Percentiles rank a stretch among this genome's conserved stretches.
These are phyloP conservation scores for Scelioninae gen. 1 DNA, from an alignment of 2,888 invertebrate genomes.

Conservation along the genomic window DNA sequence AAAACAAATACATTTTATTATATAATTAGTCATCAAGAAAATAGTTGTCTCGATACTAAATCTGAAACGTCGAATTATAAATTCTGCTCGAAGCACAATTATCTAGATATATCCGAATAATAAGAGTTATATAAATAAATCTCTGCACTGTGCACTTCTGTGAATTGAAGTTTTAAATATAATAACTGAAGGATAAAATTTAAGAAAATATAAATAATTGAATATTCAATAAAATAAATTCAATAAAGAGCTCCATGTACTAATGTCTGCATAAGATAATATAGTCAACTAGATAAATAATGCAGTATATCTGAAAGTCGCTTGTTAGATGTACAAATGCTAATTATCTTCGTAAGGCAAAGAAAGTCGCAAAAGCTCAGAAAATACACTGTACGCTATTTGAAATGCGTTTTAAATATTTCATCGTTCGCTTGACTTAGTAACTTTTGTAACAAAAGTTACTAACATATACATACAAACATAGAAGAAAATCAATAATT, in stretches of 20 bases:
- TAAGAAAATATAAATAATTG: not conserved
- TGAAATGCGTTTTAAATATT: constrained; percentile 27
- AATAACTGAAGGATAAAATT: constrained; percentile 2
- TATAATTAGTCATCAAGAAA: not conserved
- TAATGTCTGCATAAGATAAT: constrained; percentile 61
- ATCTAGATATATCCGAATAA: constrained; percentile 49
- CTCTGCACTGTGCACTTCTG: constrained; percentile 84
- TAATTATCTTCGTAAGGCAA: constrained; percentile 44
- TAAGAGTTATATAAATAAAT: constrained; percentile 73
- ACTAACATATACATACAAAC: no score
- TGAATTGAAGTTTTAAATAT: constrained; percentile 81
- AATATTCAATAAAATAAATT: constrained; percentile 2
- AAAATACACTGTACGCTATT: constrained; percentile 40
- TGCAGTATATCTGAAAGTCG: constrained; percentile 66
- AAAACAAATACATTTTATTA: not conserved
- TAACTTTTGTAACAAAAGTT: constrained; percentile 20
- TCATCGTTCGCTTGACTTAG: constrained; percentile 34
- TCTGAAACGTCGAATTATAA: constrained; percentile 59
- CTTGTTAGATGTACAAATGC: constrained; percentile 67
- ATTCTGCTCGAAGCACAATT: constrained; percentile 65
- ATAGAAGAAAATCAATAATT: no score
- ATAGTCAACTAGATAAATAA: constrained; percentile 61
- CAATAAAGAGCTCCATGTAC: constrained; percentile 45
- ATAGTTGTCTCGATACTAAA: constrained; percentile 38
- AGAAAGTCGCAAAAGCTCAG: constrained; percentile 63